Evolutionary conservation across 2,113 vertebrate species (phyloP).

Genomic region (Eolophus roseicapilla): DNA sequence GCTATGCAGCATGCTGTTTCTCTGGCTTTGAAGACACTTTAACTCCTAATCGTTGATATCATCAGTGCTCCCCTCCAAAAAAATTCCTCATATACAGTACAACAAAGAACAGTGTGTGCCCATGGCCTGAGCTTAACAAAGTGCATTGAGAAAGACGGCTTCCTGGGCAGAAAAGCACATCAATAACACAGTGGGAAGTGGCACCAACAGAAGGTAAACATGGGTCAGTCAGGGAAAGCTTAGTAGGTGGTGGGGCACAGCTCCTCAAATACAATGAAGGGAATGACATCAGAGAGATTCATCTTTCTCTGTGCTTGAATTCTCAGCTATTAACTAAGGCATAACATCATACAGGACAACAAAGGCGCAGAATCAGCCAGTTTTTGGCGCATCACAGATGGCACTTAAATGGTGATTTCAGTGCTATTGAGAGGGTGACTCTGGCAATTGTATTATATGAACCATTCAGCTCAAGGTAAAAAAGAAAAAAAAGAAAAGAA

Average conservation of each 20-base stretch:
- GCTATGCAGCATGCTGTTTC: background rate
- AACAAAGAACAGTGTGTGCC: conserved; percentile 71
- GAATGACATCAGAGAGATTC: conserved; percentile 68
- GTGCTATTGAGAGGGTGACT: conserved; percentile 49
- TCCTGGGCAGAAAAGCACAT: conserved; percentile 77
- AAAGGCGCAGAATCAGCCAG: conserved; percentile 62
- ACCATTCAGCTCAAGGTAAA: conserved; percentile 7
- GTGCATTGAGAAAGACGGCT: conserved; percentile 54
- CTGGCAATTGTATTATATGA: conserved; percentile 39
- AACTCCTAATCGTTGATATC: background rate
- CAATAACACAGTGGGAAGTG: conserved; percentile 83
- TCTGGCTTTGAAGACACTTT: background rate
- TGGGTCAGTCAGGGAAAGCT: conserved; percentile 69
- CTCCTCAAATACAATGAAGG: conserved; percentile 65
- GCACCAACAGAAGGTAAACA: conserved; percentile 80
- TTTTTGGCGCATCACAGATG: conserved; percentile 75
- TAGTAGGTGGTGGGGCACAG: conserved; percentile 61
- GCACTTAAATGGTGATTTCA: conserved; percentile 68
- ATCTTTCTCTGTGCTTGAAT: conserved; percentile 48
- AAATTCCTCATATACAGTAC: conserved; percentile 36
- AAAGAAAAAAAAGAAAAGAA: background rate
- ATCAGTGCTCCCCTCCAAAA: background rate
- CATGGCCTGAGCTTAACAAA: conserved; percentile 59
- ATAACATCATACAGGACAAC: conserved; percentile 67
- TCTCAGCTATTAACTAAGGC: conserved; percentile 68